phyloP scores from a whole-genome alignment of 2,888 invertebrate genomes.

The Xanthostigma xanthostigma region DNA sequence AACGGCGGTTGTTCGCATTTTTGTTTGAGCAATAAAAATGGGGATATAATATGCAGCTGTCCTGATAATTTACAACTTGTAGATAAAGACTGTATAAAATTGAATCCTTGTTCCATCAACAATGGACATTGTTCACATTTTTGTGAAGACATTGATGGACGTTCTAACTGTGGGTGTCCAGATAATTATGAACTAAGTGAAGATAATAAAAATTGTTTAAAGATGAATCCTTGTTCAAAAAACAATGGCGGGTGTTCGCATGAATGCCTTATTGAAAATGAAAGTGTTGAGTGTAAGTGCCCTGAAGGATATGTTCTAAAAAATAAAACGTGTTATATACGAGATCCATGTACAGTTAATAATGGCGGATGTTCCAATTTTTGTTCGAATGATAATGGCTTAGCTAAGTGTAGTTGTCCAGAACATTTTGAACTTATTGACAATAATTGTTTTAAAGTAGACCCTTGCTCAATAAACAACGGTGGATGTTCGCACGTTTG shows the following conservation, averaged over 20 bases:
- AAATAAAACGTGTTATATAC: neutral
- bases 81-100: constrained; percentile 4
- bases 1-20: constrained; percentile 31
- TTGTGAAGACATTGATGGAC: constrained; percentile 35
- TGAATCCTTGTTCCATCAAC: constrained; percentile 36
- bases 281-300: constrained; percentile 37
- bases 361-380: constrained; percentile 26
- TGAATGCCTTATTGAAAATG: constrained; percentile 16
- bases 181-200: constrained; percentile 25
- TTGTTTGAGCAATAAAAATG: constrained; percentile 29
- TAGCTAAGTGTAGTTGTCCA: constrained; percentile 31
- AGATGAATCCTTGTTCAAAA: constrained; percentile 28
- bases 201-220: constrained; percentile 23
- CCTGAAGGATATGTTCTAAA: constrained; percentile 27
- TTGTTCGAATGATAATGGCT: constrained; percentile 20
- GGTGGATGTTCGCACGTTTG: constrained; percentile 24
- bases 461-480: constrained; percentile 28
- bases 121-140: constrained; percentile 48
- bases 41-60: constrained; percentile 41
- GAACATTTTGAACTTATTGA: constrained; percentile 24
- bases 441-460: constrained; percentile 24
- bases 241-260: constrained; percentile 25
- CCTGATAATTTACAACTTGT: constrained; percentile 15
- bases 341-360: constrained; percentile 8
- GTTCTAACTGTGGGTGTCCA: constrained; percentile 33